phyloP scores from a whole-genome alignment of 2,113 vertebrate species.

The Caranx ignobilis region DNA sequence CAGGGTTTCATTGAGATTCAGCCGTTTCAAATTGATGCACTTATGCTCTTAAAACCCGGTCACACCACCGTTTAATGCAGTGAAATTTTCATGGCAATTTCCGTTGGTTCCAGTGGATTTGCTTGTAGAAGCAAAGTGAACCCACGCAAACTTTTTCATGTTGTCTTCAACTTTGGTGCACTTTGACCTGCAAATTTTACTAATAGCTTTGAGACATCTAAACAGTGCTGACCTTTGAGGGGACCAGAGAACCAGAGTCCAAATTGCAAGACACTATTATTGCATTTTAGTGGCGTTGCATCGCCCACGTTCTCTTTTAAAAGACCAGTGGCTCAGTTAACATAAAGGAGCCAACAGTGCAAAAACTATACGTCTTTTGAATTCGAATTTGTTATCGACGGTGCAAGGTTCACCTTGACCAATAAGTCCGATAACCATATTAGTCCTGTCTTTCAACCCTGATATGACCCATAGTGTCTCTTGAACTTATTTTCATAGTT shows the following conservation, averaged over 20 bases:
- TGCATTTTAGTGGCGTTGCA: not conserved
- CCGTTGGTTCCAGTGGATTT: not conserved
- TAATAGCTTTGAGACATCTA: not conserved
- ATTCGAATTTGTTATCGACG: not conserved
- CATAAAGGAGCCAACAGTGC: not conserved
- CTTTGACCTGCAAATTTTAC: not conserved
- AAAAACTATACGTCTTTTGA: not conserved
- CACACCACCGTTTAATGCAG: not conserved
- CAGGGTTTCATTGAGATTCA: not conserved
- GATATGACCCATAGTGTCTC: too few relatives aligned
- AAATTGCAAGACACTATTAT: not conserved
- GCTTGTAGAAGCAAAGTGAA: not conserved
- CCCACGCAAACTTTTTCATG: not conserved
- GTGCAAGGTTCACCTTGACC: not conserved
- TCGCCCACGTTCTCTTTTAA: not conserved
- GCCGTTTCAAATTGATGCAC: not conserved
- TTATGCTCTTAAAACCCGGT: not conserved
- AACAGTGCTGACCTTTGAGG: not conserved
- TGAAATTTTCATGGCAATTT: not conserved
- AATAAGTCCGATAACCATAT: too few relatives aligned
- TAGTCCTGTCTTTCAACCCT: too few relatives aligned
- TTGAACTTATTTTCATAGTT: too few relatives aligned
- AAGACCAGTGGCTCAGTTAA: not conserved
- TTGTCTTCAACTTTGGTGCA: not conserved
- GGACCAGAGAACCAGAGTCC: not conserved